Percentiles rank a stretch among this genome's conserved stretches.
Evolutionary conservation across 1,140 invertebrate species (phyloP).

Genomic region (Eueides isabella): DNA sequence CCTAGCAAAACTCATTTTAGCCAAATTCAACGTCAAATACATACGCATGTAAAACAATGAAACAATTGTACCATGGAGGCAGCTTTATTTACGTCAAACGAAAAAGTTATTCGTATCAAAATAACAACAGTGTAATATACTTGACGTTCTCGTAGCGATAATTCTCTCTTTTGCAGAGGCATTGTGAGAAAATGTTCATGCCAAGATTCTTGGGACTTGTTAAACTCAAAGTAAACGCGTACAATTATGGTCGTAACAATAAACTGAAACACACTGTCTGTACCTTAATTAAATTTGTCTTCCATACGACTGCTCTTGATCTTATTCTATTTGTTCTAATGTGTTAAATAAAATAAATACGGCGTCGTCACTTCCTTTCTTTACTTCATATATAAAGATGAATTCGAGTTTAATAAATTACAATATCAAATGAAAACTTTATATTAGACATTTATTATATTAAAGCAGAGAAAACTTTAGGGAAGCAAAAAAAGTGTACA

Average conservation of each 20-base stretch:
- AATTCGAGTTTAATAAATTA: not conserved
- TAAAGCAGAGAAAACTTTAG: not conserved
- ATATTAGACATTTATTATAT: not conserved
- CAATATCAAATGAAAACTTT: too few species aligned
- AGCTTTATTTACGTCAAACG: not conserved
- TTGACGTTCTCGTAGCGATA: slow-evolving; percentile 10
- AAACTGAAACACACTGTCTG: slow-evolving; percentile 32
- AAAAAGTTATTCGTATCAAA: slow-evolving; percentile 5
- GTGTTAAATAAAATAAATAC: slow-evolving; percentile 10
- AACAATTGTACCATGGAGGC: not conserved
- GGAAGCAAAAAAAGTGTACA: not conserved
- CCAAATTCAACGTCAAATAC: not conserved
- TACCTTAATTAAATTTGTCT: slow-evolving; percentile 42
- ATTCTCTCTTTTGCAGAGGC: slow-evolving; percentile 17
- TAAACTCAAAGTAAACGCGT: slow-evolving; percentile 36
- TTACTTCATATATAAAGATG: not conserved
- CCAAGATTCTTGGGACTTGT: slow-evolving; percentile 39
- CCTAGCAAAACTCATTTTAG: not conserved
- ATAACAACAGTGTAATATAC: slow-evolving; percentile 9
- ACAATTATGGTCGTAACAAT: slow-evolving; percentile 39
- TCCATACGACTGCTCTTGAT: slow-evolving; percentile 33
- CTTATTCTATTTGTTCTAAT: slow-evolving; percentile 33
- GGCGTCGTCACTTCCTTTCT: not conserved
- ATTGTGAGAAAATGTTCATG: slow-evolving; percentile 30
- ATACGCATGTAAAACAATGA: not conserved